Percentiles rank a stretch among this genome's conserved stretches.
phyloP scores from a whole-genome alignment of 2,888 invertebrate genomes.

The Agrochola litura region DNA sequence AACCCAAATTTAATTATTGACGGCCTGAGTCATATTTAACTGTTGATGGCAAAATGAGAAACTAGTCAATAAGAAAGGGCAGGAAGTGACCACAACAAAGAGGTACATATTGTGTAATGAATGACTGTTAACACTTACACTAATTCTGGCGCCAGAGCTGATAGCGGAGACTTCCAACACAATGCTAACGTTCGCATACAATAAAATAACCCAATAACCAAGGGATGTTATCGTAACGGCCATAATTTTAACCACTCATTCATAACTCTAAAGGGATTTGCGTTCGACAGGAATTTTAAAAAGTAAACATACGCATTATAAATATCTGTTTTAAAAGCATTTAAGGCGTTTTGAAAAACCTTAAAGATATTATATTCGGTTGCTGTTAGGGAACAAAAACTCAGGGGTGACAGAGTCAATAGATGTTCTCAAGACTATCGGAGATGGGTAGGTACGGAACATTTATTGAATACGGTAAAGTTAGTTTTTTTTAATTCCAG shows the following conservation, averaged over 20 bases:
- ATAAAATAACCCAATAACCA: slow-evolving; percentile 79
- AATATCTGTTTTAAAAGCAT: slow-evolving; percentile 51
- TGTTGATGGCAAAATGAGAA: slow-evolving; percentile 5
- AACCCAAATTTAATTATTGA: neutral
- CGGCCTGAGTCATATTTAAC: slow-evolving; percentile 19
- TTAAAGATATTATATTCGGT: slow-evolving; percentile 23
- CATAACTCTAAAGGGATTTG: slow-evolving; percentile 74
- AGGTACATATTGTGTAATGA: slow-evolving; percentile 38
- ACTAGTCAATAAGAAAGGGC: slow-evolving; percentile 11
- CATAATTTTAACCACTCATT: slow-evolving; percentile 71
- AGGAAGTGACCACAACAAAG: slow-evolving; percentile 50
- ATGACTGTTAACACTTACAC: slow-evolving; percentile 50
- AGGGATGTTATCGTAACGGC: slow-evolving; percentile 70
- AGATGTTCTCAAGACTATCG: slow-evolving; percentile 21
- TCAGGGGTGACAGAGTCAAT: slow-evolving; percentile 28
- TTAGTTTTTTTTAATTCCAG: too few relatives aligned
- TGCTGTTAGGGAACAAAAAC: slow-evolving; percentile 18
- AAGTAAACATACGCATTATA: slow-evolving; percentile 70
- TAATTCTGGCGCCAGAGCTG: slow-evolving; percentile 75
- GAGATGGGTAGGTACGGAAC: neutral
- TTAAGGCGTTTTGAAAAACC: slow-evolving; percentile 30
- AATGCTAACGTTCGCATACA: slow-evolving; percentile 73
- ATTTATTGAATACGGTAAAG: slow-evolving; percentile 7
- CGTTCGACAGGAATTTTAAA: slow-evolving; percentile 69
- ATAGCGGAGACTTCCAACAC: slow-evolving; percentile 68